Percentiles rank a stretch among this genome's conserved stretches.
phyloP scores from a whole-genome alignment of 2,113 vertebrate genomes.

The Barbus barbus region DNA sequence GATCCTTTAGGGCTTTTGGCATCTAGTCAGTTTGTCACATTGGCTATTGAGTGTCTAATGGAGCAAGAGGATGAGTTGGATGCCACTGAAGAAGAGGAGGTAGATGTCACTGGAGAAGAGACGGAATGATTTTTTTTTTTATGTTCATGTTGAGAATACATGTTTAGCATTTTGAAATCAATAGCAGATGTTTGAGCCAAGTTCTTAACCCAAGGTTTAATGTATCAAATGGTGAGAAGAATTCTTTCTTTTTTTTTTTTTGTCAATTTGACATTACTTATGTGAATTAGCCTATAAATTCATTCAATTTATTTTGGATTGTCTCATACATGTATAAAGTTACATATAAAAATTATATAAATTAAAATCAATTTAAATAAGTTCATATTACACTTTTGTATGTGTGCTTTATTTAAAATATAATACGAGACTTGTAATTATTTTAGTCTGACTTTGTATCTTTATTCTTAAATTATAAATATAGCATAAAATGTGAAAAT shows the following conservation, averaged over 20 bases:
- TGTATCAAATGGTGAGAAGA: slow-evolving; percentile 6
- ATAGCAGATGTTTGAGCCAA: slow-evolving; percentile 6
- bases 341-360: slow-evolving; percentile 3
- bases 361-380: slow-evolving; percentile 26
- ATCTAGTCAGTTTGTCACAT: not conserved
- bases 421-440: not conserved
- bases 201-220: not conserved
- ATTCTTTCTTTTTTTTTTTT: not conserved
- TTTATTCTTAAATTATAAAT: not conserved
- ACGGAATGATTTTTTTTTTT: slow-evolving; percentile 38
- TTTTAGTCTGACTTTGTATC: not conserved
- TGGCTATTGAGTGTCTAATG: slow-evolving; percentile 41
- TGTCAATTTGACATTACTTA: not conserved
- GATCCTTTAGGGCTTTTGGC: not conserved
- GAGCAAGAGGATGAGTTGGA: slow-evolving; percentile 63
- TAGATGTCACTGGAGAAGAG: slow-evolving; percentile 69
- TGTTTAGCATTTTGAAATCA: not conserved
- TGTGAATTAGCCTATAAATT: not conserved
- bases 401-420: not conserved
- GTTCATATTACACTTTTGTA: not conserved
- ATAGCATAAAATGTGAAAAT: not conserved
- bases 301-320: slow-evolving; percentile 6
- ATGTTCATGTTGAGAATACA: not conserved
- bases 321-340: slow-evolving; percentile 16
- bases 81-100: slow-evolving; percentile 60